Evolutionary conservation across 2,888 invertebrate genomes (phyloP), one percentile per base, ranked within the genome.

Genomic region (Caenorhabditis doughertyi): DNA sequence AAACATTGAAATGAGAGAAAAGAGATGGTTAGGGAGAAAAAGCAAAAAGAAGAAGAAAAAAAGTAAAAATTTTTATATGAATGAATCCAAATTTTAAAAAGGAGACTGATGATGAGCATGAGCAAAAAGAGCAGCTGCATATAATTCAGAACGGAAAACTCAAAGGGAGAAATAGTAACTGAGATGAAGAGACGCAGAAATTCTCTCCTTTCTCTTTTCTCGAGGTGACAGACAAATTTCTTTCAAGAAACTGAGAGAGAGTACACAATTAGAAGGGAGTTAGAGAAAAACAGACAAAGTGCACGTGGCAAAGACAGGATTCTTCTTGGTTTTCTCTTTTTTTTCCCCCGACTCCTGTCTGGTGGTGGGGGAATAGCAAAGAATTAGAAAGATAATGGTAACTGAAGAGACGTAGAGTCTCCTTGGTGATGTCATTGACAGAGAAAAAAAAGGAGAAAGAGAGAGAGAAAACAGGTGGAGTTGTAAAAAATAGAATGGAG

Each of bases 271-370:
- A 32, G 60, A 62, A 68, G 58, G 39, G 62, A 56, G 53, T 56
- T 9, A 62, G 53, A 56, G 72, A 72, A 51, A 58, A 60, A 49
- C 49, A 65, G 56, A 23, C 21, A 65, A 64, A 62, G 56, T 55
- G 64, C 53, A 60, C 58, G 64, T 71, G 71, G 58, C 70, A 60
- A 62, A 39, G 39, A 39, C 68, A 71, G 64, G 71, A 65, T 68
- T 71, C 58, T 56, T 55, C 29, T 25, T n/a, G n/a, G n/a, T 16
- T 29, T 29, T 32, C 25, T n/a, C 32, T 58, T 55, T n/a, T n/a
- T 16, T 29, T 29, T 32, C 25, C 9, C 32, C 39, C 32, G 55
- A 51, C 64, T 18, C 42, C 21, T 21, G 60, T 68, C 62, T 39
- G 68, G 68, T n/a, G n/a, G 35, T 47, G 64, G 25, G 27, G 42